phyloP scores from a whole-genome alignment of 2,888 invertebrate genomes.

The Frankliniella fusca region DNA sequence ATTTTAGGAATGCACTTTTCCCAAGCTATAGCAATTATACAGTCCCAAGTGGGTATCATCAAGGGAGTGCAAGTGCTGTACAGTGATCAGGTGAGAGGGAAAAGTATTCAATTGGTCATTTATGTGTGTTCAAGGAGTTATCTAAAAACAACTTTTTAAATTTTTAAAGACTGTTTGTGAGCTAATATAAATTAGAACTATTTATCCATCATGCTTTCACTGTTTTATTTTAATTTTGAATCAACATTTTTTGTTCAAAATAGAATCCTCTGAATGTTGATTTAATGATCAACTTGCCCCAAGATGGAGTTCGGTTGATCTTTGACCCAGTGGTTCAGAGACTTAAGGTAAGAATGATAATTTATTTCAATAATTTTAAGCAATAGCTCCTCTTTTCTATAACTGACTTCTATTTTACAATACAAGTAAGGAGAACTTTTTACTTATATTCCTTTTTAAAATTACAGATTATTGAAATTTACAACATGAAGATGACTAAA shows the following conservation, averaged over 20 bases:
- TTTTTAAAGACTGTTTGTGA: background rate
- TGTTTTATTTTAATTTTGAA: slow-evolving; percentile 32
- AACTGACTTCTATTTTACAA: background rate
- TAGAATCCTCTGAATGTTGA: slow-evolving; percentile 94
- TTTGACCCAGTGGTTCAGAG: slow-evolving; percentile 94
- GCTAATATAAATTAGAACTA: background rate
- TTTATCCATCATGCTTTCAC: background rate
- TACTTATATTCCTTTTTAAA: slow-evolving; percentile 34
- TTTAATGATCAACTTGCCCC: slow-evolving; percentile 90
- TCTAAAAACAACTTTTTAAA: no score
- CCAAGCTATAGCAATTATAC: slow-evolving; percentile 93
- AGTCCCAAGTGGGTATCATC: slow-evolving; percentile 91
- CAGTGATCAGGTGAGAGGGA: slow-evolving; percentile 76
- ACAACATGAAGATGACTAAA: slow-evolving; percentile 93
- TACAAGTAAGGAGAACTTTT: background rate
- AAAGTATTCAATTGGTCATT: background rate
- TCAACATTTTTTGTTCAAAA: slow-evolving; percentile 30
- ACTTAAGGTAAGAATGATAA: slow-evolving; percentile 60
- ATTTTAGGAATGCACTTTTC: slow-evolving; percentile 95
- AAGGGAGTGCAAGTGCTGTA: slow-evolving; percentile 95
- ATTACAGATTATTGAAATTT: slow-evolving; percentile 85
- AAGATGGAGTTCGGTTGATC: slow-evolving; percentile 93
- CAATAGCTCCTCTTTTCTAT: slow-evolving; percentile 7
- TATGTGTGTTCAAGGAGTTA: no score
- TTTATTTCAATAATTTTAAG: slow-evolving; percentile 14